Evolutionary conservation across 2,113 vertebrate genomes (phyloP).

Genomic region (Chaenogobius annularis): DNA sequence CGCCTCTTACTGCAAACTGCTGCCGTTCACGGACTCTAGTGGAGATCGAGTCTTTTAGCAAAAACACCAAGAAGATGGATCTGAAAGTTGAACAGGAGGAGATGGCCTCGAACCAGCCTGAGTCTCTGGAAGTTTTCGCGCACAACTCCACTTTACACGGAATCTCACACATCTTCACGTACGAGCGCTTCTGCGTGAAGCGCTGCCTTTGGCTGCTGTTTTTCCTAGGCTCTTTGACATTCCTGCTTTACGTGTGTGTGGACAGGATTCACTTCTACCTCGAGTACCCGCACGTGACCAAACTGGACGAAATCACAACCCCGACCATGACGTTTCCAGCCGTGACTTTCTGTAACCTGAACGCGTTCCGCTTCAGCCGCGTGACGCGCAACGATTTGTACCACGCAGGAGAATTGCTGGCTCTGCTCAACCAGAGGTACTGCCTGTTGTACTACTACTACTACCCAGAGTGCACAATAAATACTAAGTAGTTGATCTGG

Average conservation of each 20-base stretch:
- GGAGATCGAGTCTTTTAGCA: neutral
- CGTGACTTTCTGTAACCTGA: conserved; percentile 97
- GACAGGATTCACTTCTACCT: conserved; percentile 96
- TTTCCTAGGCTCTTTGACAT: conserved; percentile 89
- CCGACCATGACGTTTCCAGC: conserved; percentile 90
- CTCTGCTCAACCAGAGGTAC: conserved; percentile 95
- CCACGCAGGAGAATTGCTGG: conserved; percentile 94
- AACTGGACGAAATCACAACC: conserved; percentile 91
- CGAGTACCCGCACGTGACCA: conserved; percentile 96
- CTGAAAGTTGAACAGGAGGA: conserved; percentile 90
- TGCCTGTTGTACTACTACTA: neutral
- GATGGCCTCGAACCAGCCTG: conserved; percentile 83
- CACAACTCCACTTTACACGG: conserved; percentile 94
- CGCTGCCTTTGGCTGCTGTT: conserved; percentile 90
- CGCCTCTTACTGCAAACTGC: neutral
- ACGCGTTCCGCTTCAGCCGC: conserved; percentile 94
- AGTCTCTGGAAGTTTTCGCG: conserved; percentile 92
- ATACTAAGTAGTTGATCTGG: no score
- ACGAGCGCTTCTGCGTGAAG: conserved; percentile 88
- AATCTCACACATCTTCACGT: conserved; percentile 96
- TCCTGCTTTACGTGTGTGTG: conserved; percentile 90
- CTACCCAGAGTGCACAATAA: neutral
- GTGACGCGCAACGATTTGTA: conserved; percentile 97
- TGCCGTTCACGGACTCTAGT: conserved; percentile 20
- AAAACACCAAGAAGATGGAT: conserved; percentile 79